Evolutionary conservation across 1,140 invertebrate genomes (phyloP).

Genomic region (Harpegnathos saltator): DNA sequence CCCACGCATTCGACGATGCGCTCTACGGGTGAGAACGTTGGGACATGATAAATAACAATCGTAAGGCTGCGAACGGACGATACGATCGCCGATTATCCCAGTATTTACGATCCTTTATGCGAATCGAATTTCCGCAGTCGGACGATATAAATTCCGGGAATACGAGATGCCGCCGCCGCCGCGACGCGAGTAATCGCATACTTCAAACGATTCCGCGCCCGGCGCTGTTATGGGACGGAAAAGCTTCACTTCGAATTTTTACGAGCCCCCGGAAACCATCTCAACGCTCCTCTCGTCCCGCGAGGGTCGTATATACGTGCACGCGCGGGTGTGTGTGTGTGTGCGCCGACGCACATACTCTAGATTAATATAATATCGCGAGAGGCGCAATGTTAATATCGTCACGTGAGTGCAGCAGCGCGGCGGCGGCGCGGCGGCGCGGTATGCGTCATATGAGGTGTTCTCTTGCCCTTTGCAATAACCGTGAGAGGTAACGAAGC

Average conservation of each 20-base stretch:
- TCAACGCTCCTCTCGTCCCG: constrained; percentile 18
- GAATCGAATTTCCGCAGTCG: constrained; percentile 30
- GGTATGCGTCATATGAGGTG: constrained; percentile 75
- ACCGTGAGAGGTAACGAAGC: constrained; percentile 74
- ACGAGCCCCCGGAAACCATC: constrained; percentile 49
- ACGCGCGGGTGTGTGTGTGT: background rate
- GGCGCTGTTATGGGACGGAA: constrained; percentile 35
- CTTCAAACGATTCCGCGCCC: constrained; percentile 18
- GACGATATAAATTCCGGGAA: constrained; percentile 41
- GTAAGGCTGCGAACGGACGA: background rate
- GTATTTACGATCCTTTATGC: constrained; percentile 28
- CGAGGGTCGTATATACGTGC: background rate
- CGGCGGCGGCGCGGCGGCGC: background rate
- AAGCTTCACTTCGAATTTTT: constrained; percentile 58
- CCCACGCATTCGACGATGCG: background rate
- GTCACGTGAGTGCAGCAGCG: constrained; percentile 59
- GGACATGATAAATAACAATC: constrained; percentile 14
- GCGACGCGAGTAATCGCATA: constrained; percentile 22
- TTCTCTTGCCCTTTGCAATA: constrained; percentile 70
- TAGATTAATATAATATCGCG: constrained; percentile 72
- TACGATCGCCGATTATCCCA: constrained; percentile 33
- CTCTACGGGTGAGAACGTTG: background rate
- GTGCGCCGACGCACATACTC: constrained; percentile 21
- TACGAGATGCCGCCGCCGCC: constrained; percentile 27
- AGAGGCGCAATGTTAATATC: constrained; percentile 76